Conservation (phyloP, 1,140 invertebrate species). For the Neotoxoptera formosana region DNA sequence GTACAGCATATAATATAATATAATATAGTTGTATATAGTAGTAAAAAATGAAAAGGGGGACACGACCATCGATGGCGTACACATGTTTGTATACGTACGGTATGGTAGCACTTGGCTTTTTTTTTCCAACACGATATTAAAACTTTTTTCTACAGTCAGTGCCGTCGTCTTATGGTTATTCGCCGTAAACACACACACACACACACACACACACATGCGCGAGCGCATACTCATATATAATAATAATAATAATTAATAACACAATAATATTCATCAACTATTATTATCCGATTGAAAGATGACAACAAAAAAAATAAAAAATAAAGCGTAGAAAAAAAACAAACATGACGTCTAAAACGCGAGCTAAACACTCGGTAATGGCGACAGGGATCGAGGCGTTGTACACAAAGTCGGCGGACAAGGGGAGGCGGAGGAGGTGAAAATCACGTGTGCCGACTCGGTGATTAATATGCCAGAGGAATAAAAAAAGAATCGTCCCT, state of each 20-base stretch:
- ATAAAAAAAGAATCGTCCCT: constrained; percentile 41
- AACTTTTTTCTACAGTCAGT: not conserved
- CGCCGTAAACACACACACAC: not conserved
- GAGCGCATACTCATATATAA: not conserved
- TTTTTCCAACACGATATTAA: not conserved
- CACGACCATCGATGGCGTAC: constrained; percentile 54
- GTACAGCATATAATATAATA: not conserved
- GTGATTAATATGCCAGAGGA: constrained; percentile 33
- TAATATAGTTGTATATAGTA: not conserved
- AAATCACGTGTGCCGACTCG: constrained; percentile 54
- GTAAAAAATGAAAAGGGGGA: constrained; percentile 1
- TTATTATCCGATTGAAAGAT: constrained; percentile 56
- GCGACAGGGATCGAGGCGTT: constrained; percentile 37
- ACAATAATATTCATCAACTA: constrained; percentile 50
- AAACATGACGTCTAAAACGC: constrained; percentile 47
- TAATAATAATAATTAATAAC: constrained; percentile 20
- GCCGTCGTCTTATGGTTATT: constrained; percentile 23
- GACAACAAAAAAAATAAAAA: constrained; percentile 21
- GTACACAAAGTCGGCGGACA: too few species aligned
- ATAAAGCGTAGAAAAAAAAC: not conserved
- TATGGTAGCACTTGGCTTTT: constrained; percentile 50
- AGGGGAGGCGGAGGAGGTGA: constrained; percentile 30
- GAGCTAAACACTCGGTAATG: constrained; percentile 54
- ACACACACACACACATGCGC: not conserved
- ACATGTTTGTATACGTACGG: constrained; percentile 41